phyloP scores from a whole-genome alignment of 2,113 vertebrate species.

The Upupa epops region DNA sequence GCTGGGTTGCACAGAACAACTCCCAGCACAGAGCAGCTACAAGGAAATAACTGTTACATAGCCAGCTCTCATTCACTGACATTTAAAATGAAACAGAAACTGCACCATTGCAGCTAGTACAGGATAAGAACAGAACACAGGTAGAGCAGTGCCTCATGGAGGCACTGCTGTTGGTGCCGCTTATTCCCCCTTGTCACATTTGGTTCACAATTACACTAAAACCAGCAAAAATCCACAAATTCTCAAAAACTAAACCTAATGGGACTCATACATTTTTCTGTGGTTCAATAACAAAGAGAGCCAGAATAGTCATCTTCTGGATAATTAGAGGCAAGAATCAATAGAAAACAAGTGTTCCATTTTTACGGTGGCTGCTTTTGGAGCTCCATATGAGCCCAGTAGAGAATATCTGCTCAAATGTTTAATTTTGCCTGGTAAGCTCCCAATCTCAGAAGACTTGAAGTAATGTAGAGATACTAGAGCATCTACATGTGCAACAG shows the following conservation, averaged over 20 bases:
- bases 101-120: background rate
- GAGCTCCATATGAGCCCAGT: fast-evolving
- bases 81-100: background rate
- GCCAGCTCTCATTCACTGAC: fast-evolving
- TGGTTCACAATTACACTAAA: background rate
- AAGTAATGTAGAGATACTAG: background rate
- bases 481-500: background rate
- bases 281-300: background rate
- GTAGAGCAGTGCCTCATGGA: background rate
- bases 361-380: background rate
- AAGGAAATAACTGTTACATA: background rate
- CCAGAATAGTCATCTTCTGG: background rate
- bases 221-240: too few species aligned
- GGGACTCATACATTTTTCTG: background rate
- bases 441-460: background rate
- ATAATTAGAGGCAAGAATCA: background rate
- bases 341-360: background rate
- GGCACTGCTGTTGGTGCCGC: background rate
- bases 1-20: background rate
- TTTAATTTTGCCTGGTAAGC: background rate
- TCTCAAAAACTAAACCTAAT: background rate
- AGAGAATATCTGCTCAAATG: background rate
- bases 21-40: fast-evolving
- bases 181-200: background rate
- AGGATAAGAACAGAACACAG: background rate